Conservation (phyloP, 2,888 invertebrate species). For the Phlogophora meticulosa region DNA sequence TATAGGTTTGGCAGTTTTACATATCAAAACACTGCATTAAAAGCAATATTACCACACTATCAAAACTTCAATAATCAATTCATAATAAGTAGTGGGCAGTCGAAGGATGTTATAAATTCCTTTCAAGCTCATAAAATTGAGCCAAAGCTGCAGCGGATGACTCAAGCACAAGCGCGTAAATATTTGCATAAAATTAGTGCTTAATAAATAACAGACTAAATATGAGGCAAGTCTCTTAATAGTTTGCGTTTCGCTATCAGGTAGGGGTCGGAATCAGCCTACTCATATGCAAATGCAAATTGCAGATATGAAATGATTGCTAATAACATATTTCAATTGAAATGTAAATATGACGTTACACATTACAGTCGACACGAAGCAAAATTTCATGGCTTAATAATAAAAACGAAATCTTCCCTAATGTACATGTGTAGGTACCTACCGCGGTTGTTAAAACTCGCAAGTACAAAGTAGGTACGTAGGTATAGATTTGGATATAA, state of each 20-base stretch:
- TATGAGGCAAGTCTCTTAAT: constrained; percentile 45
- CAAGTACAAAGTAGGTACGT: not conserved
- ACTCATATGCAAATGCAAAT: no score
- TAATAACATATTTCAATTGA: constrained; percentile 22
- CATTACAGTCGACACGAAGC: not conserved
- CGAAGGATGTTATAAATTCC: constrained; percentile 10
- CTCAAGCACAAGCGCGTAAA: constrained; percentile 21
- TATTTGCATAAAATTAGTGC: constrained; percentile 45
- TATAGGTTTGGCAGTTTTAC: not conserved
- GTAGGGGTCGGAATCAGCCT: constrained; percentile 5
- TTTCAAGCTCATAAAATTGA: not conserved
- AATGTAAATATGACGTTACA: constrained; percentile 19
- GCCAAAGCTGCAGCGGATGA: constrained; percentile 15
- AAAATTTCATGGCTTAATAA: constrained; percentile 8
- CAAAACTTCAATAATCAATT: not conserved
- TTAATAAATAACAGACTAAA: constrained; percentile 43
- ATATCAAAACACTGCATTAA: constrained; percentile 1
- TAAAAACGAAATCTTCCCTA: not conserved
- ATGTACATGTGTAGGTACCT: not conserved
- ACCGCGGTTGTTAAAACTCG: not conserved
- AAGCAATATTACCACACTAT: constrained; percentile 6
- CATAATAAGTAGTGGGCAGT: not conserved
- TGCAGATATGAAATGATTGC: constrained; percentile 25
- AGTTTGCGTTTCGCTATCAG: constrained; percentile 27
- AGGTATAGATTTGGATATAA: not conserved